Evolutionary conservation across 92 coral and sea anemone genomes (phyloP).

Genomic region (Isaurus tuberculatus): DNA sequence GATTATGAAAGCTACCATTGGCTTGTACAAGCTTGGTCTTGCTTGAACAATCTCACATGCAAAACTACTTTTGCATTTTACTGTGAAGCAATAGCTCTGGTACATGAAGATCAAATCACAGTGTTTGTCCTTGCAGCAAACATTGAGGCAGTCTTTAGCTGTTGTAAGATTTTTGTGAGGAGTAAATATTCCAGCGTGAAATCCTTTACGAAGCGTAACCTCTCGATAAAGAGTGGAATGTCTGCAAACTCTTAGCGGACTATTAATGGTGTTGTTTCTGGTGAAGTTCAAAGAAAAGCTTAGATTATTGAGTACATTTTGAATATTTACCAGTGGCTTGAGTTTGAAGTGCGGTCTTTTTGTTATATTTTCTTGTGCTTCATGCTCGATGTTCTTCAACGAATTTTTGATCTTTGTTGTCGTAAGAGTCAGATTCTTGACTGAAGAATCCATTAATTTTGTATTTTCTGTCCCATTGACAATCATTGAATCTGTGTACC

Average conservation of each 20-base stretch:
- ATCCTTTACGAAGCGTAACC: conserved; percentile 89
- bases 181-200: conserved; percentile 84
- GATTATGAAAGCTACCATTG: conserved; percentile 78
- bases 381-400: background rate
- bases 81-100: conserved; percentile 87
- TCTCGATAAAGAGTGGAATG: conserved; percentile 81
- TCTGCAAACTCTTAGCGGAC: conserved; percentile 47
- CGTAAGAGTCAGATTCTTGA: background rate
- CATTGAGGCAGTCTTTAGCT: conserved; percentile 74
- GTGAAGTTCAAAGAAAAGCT: conserved; percentile 32
- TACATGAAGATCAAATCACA: conserved; percentile 93
- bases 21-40: conserved; percentile 72
- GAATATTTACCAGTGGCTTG: conserved; percentile 47
- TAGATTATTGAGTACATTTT: conserved; percentile 59
- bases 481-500: conserved; percentile 3
- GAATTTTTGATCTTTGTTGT: background rate
- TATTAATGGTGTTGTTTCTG: conserved; percentile 8
- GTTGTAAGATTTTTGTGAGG: conserved; percentile 77
- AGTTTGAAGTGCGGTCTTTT: background rate
- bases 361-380: background rate
- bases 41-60: conserved; percentile 93
- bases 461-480: background rate
- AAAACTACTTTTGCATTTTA: conserved; percentile 76
- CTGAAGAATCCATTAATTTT: background rate
- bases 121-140: conserved; percentile 76